Evolutionary conservation across 92 coral and sea anemone species (phyloP).

Genomic region (Scolanthus callimorphus): DNA sequence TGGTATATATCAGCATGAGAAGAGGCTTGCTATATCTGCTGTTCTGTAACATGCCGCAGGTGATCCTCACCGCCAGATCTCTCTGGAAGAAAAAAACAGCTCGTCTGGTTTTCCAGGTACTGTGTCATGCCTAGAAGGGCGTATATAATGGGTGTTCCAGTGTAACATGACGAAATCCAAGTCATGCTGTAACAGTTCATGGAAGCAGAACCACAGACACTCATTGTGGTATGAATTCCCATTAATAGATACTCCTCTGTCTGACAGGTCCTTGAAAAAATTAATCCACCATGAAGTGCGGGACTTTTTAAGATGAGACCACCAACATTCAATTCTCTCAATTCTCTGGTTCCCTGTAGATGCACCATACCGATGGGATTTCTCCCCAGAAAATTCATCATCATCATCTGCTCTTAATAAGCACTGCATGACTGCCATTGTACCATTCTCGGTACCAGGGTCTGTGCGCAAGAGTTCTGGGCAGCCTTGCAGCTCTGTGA

Average conservation of each 20-base stretch:
- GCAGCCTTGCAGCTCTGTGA: conserved; percentile 14
- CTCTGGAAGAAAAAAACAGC: background rate
- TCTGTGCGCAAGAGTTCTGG: conserved; percentile 16
- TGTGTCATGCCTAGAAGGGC: background rate
- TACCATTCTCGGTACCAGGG: conserved; percentile 21
- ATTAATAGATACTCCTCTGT: conserved; percentile 3
- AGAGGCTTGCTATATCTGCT: background rate
- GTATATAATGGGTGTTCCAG: background rate
- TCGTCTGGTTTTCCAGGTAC: background rate
- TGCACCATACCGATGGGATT: conserved; percentile 22
- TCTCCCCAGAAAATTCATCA: conserved; percentile 21
- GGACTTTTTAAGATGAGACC: conserved; percentile 13
- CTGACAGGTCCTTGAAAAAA: conserved; percentile 18
- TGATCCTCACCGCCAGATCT: background rate
- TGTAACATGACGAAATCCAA: background rate
- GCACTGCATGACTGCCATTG: conserved; percentile 17
- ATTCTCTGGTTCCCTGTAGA: conserved; percentile 21
- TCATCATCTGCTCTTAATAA: conserved; percentile 18
- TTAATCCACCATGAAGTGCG: conserved; percentile 28
- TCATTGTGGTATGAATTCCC: conserved; percentile 5
- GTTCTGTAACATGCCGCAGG: background rate
- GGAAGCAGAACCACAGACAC: conserved; percentile 23
- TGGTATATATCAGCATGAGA: background rate
- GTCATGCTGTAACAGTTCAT: background rate
- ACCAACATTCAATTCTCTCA: conserved; percentile 25